Conservation (phyloP, 2,888 invertebrate species). For the Bhutanitis thaidina region DNA sequence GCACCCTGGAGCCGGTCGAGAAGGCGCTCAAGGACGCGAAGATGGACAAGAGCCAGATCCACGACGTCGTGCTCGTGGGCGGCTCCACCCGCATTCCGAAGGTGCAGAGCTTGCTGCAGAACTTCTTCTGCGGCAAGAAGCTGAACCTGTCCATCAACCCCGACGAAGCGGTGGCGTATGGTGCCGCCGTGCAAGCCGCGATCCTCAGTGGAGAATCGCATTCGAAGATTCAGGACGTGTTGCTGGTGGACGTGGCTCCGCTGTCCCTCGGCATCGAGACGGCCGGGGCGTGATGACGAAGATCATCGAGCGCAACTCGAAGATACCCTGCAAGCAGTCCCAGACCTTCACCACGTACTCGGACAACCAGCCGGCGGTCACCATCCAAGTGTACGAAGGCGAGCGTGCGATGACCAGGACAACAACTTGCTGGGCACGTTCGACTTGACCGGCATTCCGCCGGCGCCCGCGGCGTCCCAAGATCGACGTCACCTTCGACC, state of each 20-base stretch:
- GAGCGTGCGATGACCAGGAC: conserved; percentile 90
- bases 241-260: conserved; percentile 80
- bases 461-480: conserved; percentile 86
- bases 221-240: conserved; percentile 84
- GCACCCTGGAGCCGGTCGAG: conserved; percentile 88
- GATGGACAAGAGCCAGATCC: conserved; percentile 86
- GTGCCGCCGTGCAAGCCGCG: conserved; percentile 87
- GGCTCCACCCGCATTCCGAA: conserved; percentile 91
- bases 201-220: conserved; percentile 87
- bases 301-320: conserved; percentile 84
- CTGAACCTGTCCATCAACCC: conserved; percentile 88
- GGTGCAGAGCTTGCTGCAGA: conserved; percentile 86
- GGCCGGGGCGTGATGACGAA: conserved; percentile 90
- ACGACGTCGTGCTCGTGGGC: conserved; percentile 90
- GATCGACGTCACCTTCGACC: conserved; percentile 86
- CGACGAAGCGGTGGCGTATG: conserved; percentile 90
- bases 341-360: conserved; percentile 88
- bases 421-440: conserved; percentile 84
- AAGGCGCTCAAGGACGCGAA: conserved; percentile 89
- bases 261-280: conserved; percentile 88
- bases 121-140: conserved; percentile 87
- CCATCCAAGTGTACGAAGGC: conserved; percentile 87
- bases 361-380: conserved; percentile 89
- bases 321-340: conserved; percentile 80
- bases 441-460: conserved; percentile 84